Percentiles rank a stretch among this genome's conserved stretches.
phyloP scores from a whole-genome alignment of 2,113 vertebrate genomes.

The Myrmophylax atrothorax region DNA sequence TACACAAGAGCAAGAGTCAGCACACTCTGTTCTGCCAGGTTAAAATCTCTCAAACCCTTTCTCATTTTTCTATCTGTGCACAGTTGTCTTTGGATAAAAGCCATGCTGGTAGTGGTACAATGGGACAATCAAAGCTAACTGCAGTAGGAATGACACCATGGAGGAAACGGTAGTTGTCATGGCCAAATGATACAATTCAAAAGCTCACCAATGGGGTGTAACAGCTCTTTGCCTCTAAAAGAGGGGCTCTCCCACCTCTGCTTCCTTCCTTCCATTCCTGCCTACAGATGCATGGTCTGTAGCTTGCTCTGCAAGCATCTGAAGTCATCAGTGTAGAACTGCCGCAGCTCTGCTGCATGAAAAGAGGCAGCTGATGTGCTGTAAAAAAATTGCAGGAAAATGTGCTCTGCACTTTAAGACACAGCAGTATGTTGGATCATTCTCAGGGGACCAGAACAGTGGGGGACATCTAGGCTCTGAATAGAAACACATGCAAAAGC shows the following conservation, averaged over 20 bases:
- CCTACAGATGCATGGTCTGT: background rate
- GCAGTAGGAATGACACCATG: background rate
- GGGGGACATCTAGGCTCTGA: background rate
- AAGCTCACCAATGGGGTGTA: background rate
- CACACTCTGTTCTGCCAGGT: background rate
- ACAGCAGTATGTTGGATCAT: background rate
- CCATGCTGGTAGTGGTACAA: background rate
- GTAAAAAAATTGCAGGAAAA: background rate
- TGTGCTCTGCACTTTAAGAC: background rate
- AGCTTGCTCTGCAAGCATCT: background rate
- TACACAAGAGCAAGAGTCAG: background rate
- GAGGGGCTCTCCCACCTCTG: background rate
- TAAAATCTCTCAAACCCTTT: background rate
- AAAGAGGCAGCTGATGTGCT: background rate
- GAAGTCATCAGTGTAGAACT: background rate
- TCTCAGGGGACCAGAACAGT: background rate
- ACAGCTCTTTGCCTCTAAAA: background rate
- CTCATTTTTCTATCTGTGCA: background rate
- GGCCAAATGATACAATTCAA: constrained; percentile 17
- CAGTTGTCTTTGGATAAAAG: constrained; percentile 1
- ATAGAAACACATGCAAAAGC: background rate
- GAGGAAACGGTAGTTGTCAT: constrained; percentile 6
- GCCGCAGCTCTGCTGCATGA: background rate
- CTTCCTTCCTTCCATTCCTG: constrained; percentile 35
- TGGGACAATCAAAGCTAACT: background rate